A percentile compares a stretch with the other conserved stretches of the same genome.
Conservation (phyloP, 1,140 invertebrate genomes). For the Charaxes varanes region DNA sequence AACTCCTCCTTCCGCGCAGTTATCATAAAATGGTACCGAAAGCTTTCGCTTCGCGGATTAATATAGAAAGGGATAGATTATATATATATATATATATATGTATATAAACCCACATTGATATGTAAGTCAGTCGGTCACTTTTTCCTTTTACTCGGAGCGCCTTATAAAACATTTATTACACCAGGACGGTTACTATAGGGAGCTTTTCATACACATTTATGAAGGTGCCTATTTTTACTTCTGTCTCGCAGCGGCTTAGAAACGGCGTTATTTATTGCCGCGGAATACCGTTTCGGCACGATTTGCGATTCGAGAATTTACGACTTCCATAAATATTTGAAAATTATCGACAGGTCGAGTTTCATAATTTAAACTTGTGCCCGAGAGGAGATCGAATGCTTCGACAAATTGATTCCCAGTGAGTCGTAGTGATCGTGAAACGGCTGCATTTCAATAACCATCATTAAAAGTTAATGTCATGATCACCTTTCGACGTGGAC, state of each 20-base stretch:
- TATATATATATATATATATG: too few relatives aligned
- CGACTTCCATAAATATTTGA: slow-evolving; percentile 22
- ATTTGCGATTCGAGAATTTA: slow-evolving; percentile 24
- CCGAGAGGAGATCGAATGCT: slow-evolving; percentile 10
- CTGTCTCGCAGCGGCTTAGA: not conserved
- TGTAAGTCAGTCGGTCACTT: too few relatives aligned
- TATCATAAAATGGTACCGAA: too few relatives aligned
- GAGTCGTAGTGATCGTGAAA: slow-evolving; percentile 2
- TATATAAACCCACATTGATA: too few relatives aligned
- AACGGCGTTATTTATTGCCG: slow-evolving; percentile 15
- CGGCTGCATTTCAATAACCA: not conserved
- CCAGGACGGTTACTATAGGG: too few relatives aligned
- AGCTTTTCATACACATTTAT: slow-evolving; percentile 1
- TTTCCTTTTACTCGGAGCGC: too few relatives aligned
- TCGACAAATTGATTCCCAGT: slow-evolving; percentile 12
- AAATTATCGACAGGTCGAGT: slow-evolving; percentile 18
- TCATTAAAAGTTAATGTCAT: not conserved
- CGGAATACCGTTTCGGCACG: slow-evolving; percentile 22
- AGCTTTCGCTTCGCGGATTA: too few relatives aligned
- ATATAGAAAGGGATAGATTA: too few relatives aligned
- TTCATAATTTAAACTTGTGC: slow-evolving; percentile 17
- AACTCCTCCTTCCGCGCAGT: too few relatives aligned
- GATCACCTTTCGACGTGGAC: too few relatives aligned
- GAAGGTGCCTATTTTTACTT: slow-evolving; percentile 13
- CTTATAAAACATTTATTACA: too few relatives aligned